Evolutionary conservation across 2,113 vertebrate species (phyloP).

Genomic region (Clarias magur): DNA sequence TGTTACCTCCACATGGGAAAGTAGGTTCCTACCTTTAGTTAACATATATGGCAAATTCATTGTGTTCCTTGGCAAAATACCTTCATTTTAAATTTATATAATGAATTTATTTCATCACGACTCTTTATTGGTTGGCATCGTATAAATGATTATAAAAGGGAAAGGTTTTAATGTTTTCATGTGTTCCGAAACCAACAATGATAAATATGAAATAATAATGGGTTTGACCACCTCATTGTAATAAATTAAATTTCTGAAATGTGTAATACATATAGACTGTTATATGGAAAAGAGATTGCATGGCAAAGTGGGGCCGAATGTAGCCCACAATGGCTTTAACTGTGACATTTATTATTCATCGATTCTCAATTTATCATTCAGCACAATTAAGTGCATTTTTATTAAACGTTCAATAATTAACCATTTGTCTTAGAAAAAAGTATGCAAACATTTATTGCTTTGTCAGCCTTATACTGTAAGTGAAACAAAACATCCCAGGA

Average conservation of each 20-base stretch:
- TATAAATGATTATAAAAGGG: not conserved
- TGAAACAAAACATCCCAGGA: not conserved
- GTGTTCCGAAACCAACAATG: not conserved
- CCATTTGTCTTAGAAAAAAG: not conserved
- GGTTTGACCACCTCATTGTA: not conserved
- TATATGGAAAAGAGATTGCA: not conserved
- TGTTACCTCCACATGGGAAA: not conserved
- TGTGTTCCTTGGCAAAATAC: not conserved
- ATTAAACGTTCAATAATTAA: not conserved
- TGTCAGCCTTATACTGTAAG: not conserved
- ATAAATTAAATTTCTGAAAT: not conserved
- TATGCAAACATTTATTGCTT: not conserved
- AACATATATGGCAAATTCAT: not conserved
- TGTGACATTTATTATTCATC: not conserved
- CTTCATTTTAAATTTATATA: not conserved
- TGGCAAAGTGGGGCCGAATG: not conserved
- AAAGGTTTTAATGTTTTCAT: not conserved
- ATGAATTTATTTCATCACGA: not conserved
- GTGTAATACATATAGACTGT: not conserved
- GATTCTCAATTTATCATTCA: not conserved
- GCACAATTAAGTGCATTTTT: not conserved
- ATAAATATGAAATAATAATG: not conserved
- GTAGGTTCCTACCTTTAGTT: not conserved
- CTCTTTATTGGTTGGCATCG: not conserved
- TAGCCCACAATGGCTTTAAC: not conserved